Evolutionary conservation across 2,113 vertebrate genomes (phyloP), one percentile per base, ranked within the genome.

Genomic region (Picathartes gymnocephalus): DNA sequence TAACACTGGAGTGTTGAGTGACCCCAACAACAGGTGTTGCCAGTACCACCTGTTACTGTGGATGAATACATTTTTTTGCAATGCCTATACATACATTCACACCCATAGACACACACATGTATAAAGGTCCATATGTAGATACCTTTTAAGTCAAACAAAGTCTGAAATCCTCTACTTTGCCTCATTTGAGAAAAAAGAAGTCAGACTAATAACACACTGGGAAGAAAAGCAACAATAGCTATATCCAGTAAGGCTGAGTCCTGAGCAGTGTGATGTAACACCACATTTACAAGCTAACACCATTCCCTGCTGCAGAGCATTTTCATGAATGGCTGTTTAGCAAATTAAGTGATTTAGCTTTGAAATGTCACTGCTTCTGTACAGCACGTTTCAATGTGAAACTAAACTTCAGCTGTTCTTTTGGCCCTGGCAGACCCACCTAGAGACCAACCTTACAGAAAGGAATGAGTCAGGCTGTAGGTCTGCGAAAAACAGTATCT

Each of bases 21-120:
- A 95, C 95, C 71, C 92, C 37, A 81, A 76, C 40, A 92, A 90
- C 94, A 97, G 96, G 94, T 97, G 96, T 78, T 94, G 72, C 72
- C 82, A 86, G 68, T 74, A 77, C 92, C 95, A 96, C 92, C 96
- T 95, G 95, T 94, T 94, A 27, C 82, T 83, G 44, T 16, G 71
- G 73, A 90, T 94, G 79, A 96, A 95, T 68, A 86, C 56, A 74
- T 84, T 96, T 96, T 91, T 95, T 89, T 93, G 86, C 71, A 58
- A n/a, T 31, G 70, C 3, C 1, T 65, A 33, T 54, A 62, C 44
- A 57, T 39, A 47, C 30, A 77, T 86, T 80, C 81, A 74, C 50
- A 80, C 61, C 20, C 66, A 57, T 40, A 40, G 3, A 72, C 13
- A 78, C 17, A 28, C 14, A 80, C 14, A 54, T 9, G 62, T 12